Percentiles rank a stretch among this genome's conserved stretches.
phyloP scores from a whole-genome alignment of 2,888 invertebrate species.

The Cephalotes varians region DNA sequence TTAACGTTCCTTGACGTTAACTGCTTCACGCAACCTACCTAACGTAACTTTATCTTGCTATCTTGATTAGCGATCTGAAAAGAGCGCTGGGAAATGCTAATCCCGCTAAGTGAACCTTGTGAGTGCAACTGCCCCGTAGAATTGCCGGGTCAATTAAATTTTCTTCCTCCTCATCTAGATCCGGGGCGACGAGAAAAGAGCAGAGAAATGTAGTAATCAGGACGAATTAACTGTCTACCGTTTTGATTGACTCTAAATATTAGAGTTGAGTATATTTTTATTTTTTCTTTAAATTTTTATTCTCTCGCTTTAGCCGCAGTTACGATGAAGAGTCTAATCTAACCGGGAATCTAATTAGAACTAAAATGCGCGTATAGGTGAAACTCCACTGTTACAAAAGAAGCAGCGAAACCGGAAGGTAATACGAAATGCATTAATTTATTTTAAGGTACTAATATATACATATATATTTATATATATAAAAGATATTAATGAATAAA shows the following conservation, averaged over 20 bases:
- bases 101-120: neutral
- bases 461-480: too few relatives aligned
- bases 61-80: neutral
- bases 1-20: neutral
- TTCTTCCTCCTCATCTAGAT: constrained; percentile 31
- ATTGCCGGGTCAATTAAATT: constrained; percentile 29
- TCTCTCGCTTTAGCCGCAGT: neutral
- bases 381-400: neutral
- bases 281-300: neutral
- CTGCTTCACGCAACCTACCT: too few relatives aligned
- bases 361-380: neutral
- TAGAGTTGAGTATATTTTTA: constrained; percentile 15
- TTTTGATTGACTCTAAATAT: constrained; percentile 22
- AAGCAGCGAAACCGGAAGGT: neutral
- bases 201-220: constrained; percentile 29
- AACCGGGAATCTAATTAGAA: neutral
- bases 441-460: neutral
- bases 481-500: too few relatives aligned
- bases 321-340: neutral
- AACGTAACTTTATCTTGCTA: neutral
- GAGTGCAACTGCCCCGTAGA: neutral
- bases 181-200: neutral
- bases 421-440: neutral
- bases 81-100: constrained; percentile 20
- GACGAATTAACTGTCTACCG: constrained; percentile 16